Conservation (phyloP, 2,888 invertebrate genomes). For the Seladonia tumulorum region DNA sequence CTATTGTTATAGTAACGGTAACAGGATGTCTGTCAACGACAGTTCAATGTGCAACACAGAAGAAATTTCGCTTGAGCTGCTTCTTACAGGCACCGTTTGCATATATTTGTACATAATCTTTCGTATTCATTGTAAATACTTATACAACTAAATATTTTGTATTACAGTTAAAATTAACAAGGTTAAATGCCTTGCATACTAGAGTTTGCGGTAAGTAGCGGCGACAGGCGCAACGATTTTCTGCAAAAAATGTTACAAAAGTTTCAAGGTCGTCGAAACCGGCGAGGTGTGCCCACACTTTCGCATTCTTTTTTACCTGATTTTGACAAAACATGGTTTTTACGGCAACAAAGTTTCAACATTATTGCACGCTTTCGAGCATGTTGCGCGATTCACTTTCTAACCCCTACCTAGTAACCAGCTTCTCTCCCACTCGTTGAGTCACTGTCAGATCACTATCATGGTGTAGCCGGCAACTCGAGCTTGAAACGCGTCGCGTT, state of each 20-base stretch:
- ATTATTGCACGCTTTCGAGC: slow-evolving; percentile 25
- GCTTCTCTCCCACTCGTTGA: slow-evolving; percentile 40
- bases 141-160: background rate
- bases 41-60: background rate
- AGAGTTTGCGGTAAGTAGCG: background rate
- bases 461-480: slow-evolving; percentile 45
- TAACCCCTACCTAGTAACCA: slow-evolving; percentile 22
- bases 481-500: slow-evolving; percentile 42
- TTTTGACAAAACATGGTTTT: background rate
- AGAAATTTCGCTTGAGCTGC: background rate
- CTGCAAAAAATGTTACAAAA: background rate
- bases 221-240: background rate
- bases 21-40: background rate
- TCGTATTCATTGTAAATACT: background rate
- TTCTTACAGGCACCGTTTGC: background rate
- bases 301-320: background rate
- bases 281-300: background rate
- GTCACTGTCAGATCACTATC: slow-evolving; percentile 31
- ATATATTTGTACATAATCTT: background rate
- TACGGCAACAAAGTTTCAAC: background rate
- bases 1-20: background rate
- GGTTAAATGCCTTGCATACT: background rate
- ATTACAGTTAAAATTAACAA: background rate
- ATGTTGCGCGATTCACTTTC: slow-evolving; percentile 16
- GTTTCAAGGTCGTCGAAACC: background rate